phyloP scores from a whole-genome alignment of 2,797 vertebrate genomes.

The Scleropages formosus region DNA sequence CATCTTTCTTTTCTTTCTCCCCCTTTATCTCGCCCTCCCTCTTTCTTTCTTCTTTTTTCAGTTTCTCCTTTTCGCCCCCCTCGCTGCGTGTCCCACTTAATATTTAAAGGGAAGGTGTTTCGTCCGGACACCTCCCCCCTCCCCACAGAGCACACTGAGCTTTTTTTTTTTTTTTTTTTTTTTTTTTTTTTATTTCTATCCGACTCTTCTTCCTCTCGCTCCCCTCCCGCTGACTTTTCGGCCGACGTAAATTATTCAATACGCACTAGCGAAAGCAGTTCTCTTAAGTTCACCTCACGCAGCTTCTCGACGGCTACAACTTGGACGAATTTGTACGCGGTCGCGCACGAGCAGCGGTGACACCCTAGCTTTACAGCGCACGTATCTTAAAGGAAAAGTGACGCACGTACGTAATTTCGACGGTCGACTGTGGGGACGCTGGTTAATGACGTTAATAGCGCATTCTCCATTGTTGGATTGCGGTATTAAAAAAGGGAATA shows the following conservation, averaged over 20 bases:
- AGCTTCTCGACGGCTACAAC: constrained; percentile 29
- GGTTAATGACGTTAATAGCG: constrained; percentile 52
- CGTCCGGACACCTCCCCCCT: constrained; percentile 8
- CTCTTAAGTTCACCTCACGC: neutral
- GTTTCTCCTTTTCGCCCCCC: constrained; percentile 79
- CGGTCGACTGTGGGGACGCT: constrained; percentile 42
- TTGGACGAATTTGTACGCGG: constrained; percentile 26
- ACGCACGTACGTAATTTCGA: constrained; percentile 42
- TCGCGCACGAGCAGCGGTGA: constrained; percentile 29
- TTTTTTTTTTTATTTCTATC: constrained; percentile 15
- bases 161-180: no score
- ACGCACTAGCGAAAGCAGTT: constrained; percentile 1
- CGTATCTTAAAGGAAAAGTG: constrained; percentile 70
- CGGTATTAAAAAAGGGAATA: no score
- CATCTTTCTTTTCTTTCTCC: constrained; percentile 79
- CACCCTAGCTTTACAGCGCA: constrained; percentile 49
- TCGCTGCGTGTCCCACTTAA: constrained; percentile 73
- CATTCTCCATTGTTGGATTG: no score
- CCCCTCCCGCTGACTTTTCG: constrained; percentile 45
- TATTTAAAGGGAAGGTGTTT: constrained; percentile 72
- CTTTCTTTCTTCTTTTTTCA: constrained; percentile 77
- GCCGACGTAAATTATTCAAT: constrained; percentile 59
- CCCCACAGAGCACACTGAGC: constrained; percentile 5
- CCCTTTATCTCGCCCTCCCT: constrained; percentile 72
- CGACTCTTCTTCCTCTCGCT: constrained; percentile 35